Evolutionary conservation across 1,140 invertebrate genomes (phyloP), one percentile per base, ranked within the genome.

Genomic region (Bemisia tabaci): DNA sequence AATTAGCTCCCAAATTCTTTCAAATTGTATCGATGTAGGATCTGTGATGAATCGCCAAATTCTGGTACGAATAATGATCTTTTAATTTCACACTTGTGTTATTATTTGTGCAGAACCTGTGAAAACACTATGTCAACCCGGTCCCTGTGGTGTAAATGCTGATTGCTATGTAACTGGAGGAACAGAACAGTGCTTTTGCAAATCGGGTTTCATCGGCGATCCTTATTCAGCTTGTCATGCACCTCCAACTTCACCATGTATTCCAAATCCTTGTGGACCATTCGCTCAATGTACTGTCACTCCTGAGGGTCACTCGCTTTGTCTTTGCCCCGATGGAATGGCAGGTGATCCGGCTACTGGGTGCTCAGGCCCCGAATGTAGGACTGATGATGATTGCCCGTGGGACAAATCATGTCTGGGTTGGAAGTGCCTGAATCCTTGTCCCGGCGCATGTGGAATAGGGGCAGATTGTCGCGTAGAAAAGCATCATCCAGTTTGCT

Each of bases 181-280:
- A 71, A 86, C 85, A 70, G 82, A 87, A 71, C 84, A 87, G 76
- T 94, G 91, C 71, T 88, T 83, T 68, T 94, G 91, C 72, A 81
- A 84, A 70, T 77, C 83, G 1, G 88, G 89, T 63, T 89, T 83
- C 72, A 79, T 83, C 25, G 88, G 89, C 22, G 86, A 91, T 77
- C 85, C 91, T 1, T 90, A 90, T 68, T 79, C 82, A 63, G 83
- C 81, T n/a, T 94, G 91, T 73, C 79, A 82, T 65, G 77, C 81
- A 48, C 81, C 84, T 77, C 70, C 60, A 27, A 65, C 60, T 23
- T 77, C 84, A 71, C 82, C 82, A 1, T 88, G 86, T 72, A 77
- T 79, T 71, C 83, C 82, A 67, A 81, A 80, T 68, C 81, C 84
- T 0, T 88, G 86, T 73, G 86, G 86, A 11, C 83, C 84, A 21